Conservation (phyloP, 2,797 vertebrate species). For the Cossypha dichroa region DNA sequence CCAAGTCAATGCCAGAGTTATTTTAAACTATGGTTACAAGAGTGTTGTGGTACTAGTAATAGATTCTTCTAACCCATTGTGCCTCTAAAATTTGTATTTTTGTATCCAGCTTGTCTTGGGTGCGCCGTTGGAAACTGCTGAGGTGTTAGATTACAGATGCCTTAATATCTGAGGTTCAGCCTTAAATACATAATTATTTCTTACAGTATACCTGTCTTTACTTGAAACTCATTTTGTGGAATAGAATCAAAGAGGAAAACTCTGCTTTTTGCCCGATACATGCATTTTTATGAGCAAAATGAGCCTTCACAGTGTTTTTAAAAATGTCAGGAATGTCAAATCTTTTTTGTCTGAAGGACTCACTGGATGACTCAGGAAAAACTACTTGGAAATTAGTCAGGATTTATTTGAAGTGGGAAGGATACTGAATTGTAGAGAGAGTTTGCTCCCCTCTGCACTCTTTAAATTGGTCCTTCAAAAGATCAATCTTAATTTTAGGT, state of each 20-base stretch:
- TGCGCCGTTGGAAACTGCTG: neutral
- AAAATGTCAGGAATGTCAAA: neutral
- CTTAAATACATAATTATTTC: neutral
- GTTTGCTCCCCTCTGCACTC: neutral
- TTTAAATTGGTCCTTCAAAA: neutral
- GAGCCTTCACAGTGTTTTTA: neutral
- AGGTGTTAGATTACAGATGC: neutral
- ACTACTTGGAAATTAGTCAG: conserved; percentile 30
- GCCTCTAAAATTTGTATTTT: neutral
- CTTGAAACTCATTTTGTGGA: neutral
- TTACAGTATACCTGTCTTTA: neutral
- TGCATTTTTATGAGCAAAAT: conserved; percentile 35
- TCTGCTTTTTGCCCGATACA: neutral
- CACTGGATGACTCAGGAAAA: conserved; percentile 34
- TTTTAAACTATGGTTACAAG: neutral
- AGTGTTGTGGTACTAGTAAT: neutral
- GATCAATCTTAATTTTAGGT: neutral
- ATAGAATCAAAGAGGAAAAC: neutral
- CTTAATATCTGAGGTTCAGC: neutral
- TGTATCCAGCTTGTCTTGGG: neutral
- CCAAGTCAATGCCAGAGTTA: neutral
- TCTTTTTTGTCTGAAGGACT: neutral
- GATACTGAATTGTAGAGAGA: neutral
- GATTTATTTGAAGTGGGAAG: conserved; percentile 14
- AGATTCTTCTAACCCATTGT: neutral